Conservation (phyloP, 37 sponge, comb jelly and placozoan species). For the Petrosia ficiformis region DNA sequence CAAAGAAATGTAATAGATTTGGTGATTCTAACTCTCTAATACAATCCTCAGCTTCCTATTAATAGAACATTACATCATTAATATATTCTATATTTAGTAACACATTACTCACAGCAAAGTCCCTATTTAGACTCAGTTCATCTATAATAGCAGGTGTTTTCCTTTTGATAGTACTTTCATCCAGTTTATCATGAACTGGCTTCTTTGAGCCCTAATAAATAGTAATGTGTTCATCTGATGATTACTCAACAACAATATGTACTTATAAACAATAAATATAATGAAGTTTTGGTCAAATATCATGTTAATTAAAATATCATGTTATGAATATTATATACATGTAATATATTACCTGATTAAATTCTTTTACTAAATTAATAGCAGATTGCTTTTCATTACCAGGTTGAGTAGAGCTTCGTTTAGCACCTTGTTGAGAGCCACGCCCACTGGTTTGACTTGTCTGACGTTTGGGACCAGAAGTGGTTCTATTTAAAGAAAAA, state of each 20-base stretch:
- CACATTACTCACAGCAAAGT: slow-evolving; percentile 37
- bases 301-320: too few relatives aligned
- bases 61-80: slow-evolving; percentile 1
- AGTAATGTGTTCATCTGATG: too few relatives aligned
- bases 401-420: neutral
- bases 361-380: neutral
- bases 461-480: neutral
- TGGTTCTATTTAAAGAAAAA: too few relatives aligned
- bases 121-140: slow-evolving; percentile 47
- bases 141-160: slow-evolving; percentile 45
- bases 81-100: too few relatives aligned
- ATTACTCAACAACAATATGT: too few relatives aligned
- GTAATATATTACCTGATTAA: too few relatives aligned
- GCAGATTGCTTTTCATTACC: neutral
- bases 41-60: slow-evolving; percentile 71
- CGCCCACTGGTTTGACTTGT: neutral
- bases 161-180: slow-evolving; percentile 35
- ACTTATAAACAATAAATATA: too few relatives aligned
- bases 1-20: slow-evolving; percentile 40
- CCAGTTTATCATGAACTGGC: slow-evolving; percentile 6
- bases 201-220: neutral
- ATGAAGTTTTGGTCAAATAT: too few relatives aligned
- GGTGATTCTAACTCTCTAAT: slow-evolving; percentile 72
- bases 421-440: neutral
- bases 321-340: too few relatives aligned